Percentiles rank a stretch among this genome's conserved stretches.
Evolutionary conservation across 1,140 invertebrate species (phyloP).

Genomic region (Acromyrmex charruanus): DNA sequence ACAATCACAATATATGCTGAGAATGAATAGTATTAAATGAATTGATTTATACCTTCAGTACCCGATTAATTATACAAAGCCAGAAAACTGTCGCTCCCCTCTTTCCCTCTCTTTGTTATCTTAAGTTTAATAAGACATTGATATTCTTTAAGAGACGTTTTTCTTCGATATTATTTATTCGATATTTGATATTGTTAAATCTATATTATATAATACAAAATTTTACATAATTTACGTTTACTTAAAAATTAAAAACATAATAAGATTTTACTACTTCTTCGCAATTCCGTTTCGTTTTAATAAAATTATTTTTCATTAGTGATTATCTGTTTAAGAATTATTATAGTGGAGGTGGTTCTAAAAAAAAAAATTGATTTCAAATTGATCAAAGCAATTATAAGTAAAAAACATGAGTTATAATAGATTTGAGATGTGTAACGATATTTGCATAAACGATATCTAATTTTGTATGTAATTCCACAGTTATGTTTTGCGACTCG

Average conservation of each 20-base stretch:
- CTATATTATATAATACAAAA: not conserved
- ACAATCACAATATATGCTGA: conserved; percentile 12
- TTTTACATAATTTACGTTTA: not conserved
- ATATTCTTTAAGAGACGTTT: not conserved
- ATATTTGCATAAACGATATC: not conserved
- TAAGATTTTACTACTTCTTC: not conserved
- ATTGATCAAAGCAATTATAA: not conserved
- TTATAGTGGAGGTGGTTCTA: not conserved
- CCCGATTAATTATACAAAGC: conserved; percentile 15
- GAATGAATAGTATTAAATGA: conserved; percentile 24
- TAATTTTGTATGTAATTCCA: conserved; percentile 10
- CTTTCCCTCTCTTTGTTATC: not conserved
- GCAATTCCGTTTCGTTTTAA: not conserved
- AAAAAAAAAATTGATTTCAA: not conserved
- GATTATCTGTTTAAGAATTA: not conserved
- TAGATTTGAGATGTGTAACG: not conserved
- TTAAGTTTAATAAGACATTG: not conserved
- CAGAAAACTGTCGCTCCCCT: not conserved
- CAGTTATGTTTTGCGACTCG: not conserved
- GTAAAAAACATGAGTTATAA: not conserved
- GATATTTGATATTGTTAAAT: not conserved
- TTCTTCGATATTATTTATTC: not conserved
- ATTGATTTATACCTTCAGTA: conserved; percentile 19
- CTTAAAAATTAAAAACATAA: not conserved
- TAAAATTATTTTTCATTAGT: conserved; percentile 7